Percentiles rank a stretch among this genome's conserved stretches.
These are phyloP conservation scores for Eudasyphora cyanicolor DNA, from an alignment of 2,888 invertebrate genomes.

Conservation along the genomic window DNA sequence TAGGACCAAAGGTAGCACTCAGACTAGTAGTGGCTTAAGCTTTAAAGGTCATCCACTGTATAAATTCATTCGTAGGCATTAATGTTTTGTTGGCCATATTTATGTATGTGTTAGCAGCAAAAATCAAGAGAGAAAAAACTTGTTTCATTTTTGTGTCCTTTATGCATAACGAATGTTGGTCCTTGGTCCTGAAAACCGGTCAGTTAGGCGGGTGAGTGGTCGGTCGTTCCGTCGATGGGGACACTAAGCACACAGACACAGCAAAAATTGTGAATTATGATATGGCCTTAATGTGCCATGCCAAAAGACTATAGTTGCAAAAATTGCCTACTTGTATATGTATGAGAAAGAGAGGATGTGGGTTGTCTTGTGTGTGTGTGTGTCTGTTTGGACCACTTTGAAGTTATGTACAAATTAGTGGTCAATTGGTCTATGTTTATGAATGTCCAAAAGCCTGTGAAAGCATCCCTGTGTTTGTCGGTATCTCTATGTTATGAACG, in stretches of 20 bases:
- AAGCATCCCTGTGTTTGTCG: not conserved
- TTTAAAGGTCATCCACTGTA: not conserved
- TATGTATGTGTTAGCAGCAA: constrained; percentile 8
- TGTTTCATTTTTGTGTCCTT: constrained; percentile 18
- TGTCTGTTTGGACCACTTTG: constrained; percentile 11
- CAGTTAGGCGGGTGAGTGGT: too few species aligned
- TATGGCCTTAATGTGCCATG: constrained; percentile 14
- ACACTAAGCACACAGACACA: constrained; percentile 3
- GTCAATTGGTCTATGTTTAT: constrained; percentile 29
- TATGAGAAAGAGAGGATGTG: not conserved
- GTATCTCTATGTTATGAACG: not conserved
- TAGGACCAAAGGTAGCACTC: too few species aligned
- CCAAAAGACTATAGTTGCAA: constrained; percentile 11
- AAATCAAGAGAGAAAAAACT: too few species aligned
- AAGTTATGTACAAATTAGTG: constrained; percentile 26
- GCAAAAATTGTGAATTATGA: constrained; percentile 42
- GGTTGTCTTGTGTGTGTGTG: not conserved
- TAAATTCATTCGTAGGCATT: constrained; percentile 2
- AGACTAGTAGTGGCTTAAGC: not conserved
- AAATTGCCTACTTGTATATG: not conserved
- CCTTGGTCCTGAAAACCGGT: not conserved
- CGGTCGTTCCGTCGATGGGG: not conserved
- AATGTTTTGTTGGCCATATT: constrained; percentile 2
- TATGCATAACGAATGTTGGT: constrained; percentile 7
- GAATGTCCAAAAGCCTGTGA: not conserved